Evolutionary conservation across 2,113 vertebrate species (phyloP).

Genomic region (Sceloporus undulatus): DNA sequence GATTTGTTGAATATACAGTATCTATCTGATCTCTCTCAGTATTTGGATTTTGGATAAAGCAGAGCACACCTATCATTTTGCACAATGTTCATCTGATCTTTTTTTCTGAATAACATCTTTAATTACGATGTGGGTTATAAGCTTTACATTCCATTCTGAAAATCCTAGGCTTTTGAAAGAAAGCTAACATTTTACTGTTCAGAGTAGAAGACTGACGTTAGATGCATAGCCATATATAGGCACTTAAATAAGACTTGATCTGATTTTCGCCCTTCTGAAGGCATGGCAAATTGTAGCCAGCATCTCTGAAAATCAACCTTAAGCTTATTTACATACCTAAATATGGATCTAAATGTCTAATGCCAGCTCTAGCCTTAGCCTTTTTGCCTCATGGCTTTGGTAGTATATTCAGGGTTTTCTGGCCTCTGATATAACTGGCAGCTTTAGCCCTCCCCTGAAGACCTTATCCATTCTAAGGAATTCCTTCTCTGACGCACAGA

Average conservation of each 20-base stretch:
- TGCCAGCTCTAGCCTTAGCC: background rate
- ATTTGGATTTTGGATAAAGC: background rate
- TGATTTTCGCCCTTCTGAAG: slow-evolving; percentile 32
- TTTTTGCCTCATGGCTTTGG: slow-evolving; percentile 28
- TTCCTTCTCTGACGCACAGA: background rate
- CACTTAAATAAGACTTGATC: slow-evolving; percentile 28
- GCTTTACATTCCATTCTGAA: slow-evolving; percentile 17
- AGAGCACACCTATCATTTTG: background rate
- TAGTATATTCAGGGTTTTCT: slow-evolving; percentile 35
- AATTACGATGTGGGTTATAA: background rate
- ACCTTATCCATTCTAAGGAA: background rate
- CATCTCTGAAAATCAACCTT: slow-evolving; percentile 32
- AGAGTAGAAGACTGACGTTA: slow-evolving; percentile 38
- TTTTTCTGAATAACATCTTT: slow-evolving; percentile 9
- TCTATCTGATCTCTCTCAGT: background rate
- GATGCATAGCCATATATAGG: slow-evolving; percentile 10
- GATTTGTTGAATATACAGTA: background rate
- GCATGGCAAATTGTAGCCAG: background rate
- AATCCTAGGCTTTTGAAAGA: slow-evolving; percentile 39
- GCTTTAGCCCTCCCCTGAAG: background rate
- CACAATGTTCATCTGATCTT: background rate
- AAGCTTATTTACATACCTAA: background rate
- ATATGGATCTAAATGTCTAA: slow-evolving; percentile 6
- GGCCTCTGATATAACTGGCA: background rate
- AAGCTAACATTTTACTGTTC: background rate